Conservation (phyloP, 2,113 vertebrate genomes). For the Rhipidura dahli region DNA sequence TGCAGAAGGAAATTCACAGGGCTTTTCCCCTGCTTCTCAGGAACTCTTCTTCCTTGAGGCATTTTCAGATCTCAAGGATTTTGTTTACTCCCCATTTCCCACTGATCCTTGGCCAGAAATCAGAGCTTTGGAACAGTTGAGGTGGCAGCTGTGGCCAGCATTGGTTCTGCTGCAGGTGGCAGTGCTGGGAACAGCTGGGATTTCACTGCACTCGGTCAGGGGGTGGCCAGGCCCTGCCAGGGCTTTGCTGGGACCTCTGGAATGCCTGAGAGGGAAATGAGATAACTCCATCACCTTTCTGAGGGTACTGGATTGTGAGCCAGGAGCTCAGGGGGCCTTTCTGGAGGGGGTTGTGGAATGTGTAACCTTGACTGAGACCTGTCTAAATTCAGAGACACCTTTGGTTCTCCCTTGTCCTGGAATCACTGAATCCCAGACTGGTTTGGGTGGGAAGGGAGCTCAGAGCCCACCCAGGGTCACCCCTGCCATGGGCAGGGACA, state of each 20-base stretch:
- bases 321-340: neutral
- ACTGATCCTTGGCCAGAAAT: neutral
- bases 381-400: neutral
- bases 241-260: neutral
- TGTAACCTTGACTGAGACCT: rapidly evolving
- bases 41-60: neutral
- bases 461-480: rapidly evolving
- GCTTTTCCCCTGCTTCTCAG: neutral
- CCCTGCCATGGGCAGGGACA: neutral
- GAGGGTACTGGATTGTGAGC: neutral
- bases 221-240: neutral
- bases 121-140: neutral
- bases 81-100: neutral
- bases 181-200: neutral
- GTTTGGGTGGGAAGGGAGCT: neutral
- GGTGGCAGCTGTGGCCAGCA: neutral
- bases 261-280: neutral
- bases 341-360: rapidly evolving
- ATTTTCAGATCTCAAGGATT: neutral
- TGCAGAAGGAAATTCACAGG: neutral
- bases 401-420: neutral
- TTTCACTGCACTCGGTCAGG: neutral
- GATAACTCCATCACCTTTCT: neutral
- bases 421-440: neutral
- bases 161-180: neutral